A percentile compares a stretch with the other conserved stretches of the same genome.
Conservation (phyloP, 2,797 vertebrate genomes). For the Vultur gryphus region DNA sequence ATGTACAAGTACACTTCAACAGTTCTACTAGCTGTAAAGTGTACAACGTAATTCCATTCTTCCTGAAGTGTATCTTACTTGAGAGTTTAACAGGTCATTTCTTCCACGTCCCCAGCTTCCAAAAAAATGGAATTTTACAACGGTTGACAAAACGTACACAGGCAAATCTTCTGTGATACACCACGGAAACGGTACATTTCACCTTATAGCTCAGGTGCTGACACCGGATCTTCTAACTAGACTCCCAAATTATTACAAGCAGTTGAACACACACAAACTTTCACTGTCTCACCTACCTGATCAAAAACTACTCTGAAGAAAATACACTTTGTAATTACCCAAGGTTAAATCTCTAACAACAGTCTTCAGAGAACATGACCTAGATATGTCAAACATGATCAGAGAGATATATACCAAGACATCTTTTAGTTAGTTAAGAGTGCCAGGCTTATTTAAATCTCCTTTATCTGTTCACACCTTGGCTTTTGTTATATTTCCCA, state of each 20-base stretch:
- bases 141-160: background rate
- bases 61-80: background rate
- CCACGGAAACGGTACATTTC: rapidly evolving
- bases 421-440: constrained; percentile 61
- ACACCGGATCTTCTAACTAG: background rate
- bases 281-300: background rate
- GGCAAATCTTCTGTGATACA: background rate
- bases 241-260: background rate
- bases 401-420: constrained; percentile 62
- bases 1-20: background rate
- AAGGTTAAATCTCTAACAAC: constrained; percentile 69
- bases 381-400: constrained; percentile 68
- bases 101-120: background rate
- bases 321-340: constrained; percentile 57
- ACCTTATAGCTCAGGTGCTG: background rate
- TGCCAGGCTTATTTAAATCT: constrained; percentile 57
- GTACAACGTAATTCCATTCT: background rate
- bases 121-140: background rate
- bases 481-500: constrained; percentile 25
- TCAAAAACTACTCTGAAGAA: constrained; percentile 40
- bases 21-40: background rate
- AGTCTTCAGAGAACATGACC: constrained; percentile 63
- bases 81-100: background rate
- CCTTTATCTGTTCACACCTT: constrained; percentile 59
- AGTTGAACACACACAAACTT: background rate